phyloP scores from a whole-genome alignment of 2,888 invertebrate species.

The Enchytraeus crypticus region DNA sequence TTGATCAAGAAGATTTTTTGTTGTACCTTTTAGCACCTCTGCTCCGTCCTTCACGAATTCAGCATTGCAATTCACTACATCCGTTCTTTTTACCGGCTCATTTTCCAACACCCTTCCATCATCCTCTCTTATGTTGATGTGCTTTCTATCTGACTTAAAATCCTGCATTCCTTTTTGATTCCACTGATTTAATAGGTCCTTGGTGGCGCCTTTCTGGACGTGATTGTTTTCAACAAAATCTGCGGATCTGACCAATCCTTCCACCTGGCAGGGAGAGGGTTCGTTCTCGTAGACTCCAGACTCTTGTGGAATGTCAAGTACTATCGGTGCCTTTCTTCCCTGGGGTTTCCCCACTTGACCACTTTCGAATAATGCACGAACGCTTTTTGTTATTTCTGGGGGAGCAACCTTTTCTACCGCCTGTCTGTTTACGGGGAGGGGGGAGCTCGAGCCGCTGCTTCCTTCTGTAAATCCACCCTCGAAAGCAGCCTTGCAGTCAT shows the following conservation, averaged over 20 bases:
- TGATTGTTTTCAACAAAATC: background rate
- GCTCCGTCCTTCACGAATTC: background rate
- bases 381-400: conserved; percentile 20
- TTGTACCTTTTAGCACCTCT: background rate
- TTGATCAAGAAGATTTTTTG: background rate
- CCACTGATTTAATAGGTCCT: background rate
- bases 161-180: background rate
- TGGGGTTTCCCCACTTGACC: conserved; percentile 20
- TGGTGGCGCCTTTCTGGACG: background rate
- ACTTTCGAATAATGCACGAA: conserved; percentile 21
- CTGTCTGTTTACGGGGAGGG: conserved; percentile 16
- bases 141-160: background rate
- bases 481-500: too few species aligned
- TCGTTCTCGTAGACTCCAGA: conserved; percentile 5
- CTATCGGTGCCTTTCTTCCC: background rate
- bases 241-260: background rate
- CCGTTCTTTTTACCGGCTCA: background rate
- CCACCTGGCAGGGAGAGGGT: background rate
- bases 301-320: background rate
- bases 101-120: too few species aligned
- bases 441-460: background rate
- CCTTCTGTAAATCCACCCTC: background rate
- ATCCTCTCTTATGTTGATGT: background rate
- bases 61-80: background rate
- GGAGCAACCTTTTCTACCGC: conserved; percentile 21